A percentile compares a stretch with the other conserved stretches of the same genome.
phyloP scores from a whole-genome alignment of 1,140 invertebrate species.

The Anoplophora glabripennis region DNA sequence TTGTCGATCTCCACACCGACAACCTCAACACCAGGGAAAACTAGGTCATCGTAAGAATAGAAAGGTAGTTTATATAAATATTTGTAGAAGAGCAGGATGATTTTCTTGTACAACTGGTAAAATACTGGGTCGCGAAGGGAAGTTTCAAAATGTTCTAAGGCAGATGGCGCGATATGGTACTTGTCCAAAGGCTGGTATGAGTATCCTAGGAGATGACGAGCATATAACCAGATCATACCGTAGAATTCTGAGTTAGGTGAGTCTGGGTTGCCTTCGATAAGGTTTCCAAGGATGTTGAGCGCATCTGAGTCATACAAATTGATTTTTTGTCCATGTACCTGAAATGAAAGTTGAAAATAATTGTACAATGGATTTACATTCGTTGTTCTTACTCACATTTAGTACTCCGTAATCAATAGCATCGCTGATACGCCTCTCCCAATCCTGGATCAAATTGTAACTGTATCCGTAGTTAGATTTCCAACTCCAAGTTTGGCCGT shows the following conservation, averaged over 20 bases:
- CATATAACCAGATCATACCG: slow-evolving; percentile 54
- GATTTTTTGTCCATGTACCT: slow-evolving; percentile 53
- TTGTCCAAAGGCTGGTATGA: slow-evolving; percentile 33
- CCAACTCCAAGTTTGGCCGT: slow-evolving; percentile 29
- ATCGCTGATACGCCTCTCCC: slow-evolving; percentile 60
- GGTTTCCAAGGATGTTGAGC: slow-evolving; percentile 61
- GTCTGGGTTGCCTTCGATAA: slow-evolving; percentile 65
- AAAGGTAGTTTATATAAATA: slow-evolving; percentile 46
- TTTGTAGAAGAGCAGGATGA: slow-evolving; percentile 51
- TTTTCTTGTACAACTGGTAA: slow-evolving; percentile 60
- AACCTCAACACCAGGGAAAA: slow-evolving; percentile 60
- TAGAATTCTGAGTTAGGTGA: slow-evolving; percentile 65
- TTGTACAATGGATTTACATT: too few species aligned
- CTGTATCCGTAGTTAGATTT: slow-evolving; percentile 20
- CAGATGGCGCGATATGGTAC: slow-evolving; percentile 41
- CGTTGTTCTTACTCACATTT: slow-evolving; percentile 45
- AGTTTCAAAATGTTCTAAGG: slow-evolving; percentile 55
- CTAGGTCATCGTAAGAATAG: slow-evolving; percentile 60
- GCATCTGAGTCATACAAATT: slow-evolving; percentile 54
- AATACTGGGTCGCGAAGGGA: slow-evolving; percentile 65
- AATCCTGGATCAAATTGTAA: slow-evolving; percentile 47
- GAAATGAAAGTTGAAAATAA: slow-evolving; percentile 24
- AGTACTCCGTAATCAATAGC: slow-evolving; percentile 62
- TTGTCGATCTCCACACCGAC: slow-evolving; percentile 61
- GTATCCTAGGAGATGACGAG: slow-evolving; percentile 57